These are phyloP conservation scores for Limnephilus lunatus DNA, from an alignment of 2,888 invertebrate genomes.

Conservation along the genomic window DNA sequence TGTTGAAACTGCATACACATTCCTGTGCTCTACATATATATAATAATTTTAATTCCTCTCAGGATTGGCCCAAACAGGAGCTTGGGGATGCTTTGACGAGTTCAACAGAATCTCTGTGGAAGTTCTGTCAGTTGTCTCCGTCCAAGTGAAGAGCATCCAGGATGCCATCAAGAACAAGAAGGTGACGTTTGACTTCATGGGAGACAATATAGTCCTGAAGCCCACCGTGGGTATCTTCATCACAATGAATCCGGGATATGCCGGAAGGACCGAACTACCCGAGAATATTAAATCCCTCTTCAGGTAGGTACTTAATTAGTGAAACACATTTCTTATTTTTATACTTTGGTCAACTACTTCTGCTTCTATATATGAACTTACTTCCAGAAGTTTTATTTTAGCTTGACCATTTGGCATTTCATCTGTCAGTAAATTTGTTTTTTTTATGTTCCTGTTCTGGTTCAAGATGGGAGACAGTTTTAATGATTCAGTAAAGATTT, in stretches of 20 bases:
- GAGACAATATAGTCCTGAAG: constrained; percentile 85
- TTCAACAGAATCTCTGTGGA: constrained; percentile 97
- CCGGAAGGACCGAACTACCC: constrained; percentile 92
- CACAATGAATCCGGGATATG: constrained; percentile 98
- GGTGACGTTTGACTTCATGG: constrained; percentile 89
- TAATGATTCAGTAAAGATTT: too few species aligned
- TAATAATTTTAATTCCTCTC: background rate
- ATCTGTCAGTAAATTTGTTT: too few species aligned
- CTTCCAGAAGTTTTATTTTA: too few species aligned
- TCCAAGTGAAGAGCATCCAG: constrained; percentile 91
- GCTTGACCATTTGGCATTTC: too few species aligned
- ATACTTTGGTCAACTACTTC: background rate
- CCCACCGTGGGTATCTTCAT: constrained; percentile 94
- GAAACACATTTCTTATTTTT: too few species aligned
- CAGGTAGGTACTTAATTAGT: constrained; percentile 69
- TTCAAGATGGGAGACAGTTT: too few species aligned
- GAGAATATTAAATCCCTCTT: constrained; percentile 87
- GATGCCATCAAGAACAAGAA: constrained; percentile 93
- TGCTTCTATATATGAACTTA: too few species aligned
- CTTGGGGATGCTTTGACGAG: constrained; percentile 98
- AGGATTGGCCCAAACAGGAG: constrained; percentile 94
- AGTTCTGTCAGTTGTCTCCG: constrained; percentile 96
- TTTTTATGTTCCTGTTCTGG: too few species aligned
- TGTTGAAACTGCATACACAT: too few species aligned
- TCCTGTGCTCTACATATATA: background rate